A percentile compares a stretch with the other conserved stretches of the same genome.
Evolutionary conservation across 2,113 vertebrate species (phyloP).

Genomic region (Setophaga kirtlandii): DNA sequence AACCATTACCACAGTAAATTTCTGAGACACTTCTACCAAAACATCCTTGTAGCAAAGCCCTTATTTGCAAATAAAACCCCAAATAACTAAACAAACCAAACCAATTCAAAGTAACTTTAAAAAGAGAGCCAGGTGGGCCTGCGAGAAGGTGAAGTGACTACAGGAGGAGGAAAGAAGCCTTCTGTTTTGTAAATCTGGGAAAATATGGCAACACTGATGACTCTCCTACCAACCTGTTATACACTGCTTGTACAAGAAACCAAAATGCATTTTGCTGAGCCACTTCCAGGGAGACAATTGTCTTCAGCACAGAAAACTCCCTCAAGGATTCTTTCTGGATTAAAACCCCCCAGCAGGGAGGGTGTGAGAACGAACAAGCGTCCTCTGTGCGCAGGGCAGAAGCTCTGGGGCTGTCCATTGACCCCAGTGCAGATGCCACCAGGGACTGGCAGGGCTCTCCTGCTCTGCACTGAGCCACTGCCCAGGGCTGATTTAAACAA

Average conservation of each 20-base stretch:
- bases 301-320: background rate
- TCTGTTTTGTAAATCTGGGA: background rate
- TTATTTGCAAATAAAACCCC: background rate
- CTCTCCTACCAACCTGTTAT: background rate
- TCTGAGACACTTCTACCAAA: background rate
- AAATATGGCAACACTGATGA: background rate
- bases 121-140: background rate
- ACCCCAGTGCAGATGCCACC: background rate
- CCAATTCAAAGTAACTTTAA: background rate
- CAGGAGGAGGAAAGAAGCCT: background rate
- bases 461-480: background rate
- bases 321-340: background rate
- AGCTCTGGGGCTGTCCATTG: background rate
- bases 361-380: background rate
- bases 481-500: background rate
- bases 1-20: background rate
- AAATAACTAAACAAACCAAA: background rate
- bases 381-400: background rate
- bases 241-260: background rate
- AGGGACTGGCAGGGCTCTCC: background rate
- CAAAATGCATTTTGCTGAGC: background rate
- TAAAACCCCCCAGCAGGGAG: background rate
- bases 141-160: background rate
- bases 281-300: background rate
- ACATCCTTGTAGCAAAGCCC: background rate